These are phyloP conservation scores for Menidia menidia DNA, from an alignment of 2,797 vertebrate species.

Conservation along the genomic window DNA sequence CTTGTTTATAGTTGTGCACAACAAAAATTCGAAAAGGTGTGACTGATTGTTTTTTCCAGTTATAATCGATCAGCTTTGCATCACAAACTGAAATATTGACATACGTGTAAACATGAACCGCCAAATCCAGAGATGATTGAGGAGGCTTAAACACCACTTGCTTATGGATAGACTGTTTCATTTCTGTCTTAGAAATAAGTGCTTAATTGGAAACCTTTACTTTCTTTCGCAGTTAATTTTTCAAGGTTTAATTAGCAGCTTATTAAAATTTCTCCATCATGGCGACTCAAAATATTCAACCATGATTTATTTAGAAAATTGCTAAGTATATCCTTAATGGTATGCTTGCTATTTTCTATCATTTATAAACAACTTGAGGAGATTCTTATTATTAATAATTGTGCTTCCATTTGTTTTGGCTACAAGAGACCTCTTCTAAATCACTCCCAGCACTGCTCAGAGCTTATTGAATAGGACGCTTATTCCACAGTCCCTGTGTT, in stretches of 20 bases:
- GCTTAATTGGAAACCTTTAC: not conserved
- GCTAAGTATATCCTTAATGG: too few species aligned
- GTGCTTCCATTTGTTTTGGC: not conserved
- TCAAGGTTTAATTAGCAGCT: not conserved
- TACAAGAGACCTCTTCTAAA: slow-evolving; percentile 21
- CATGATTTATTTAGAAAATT: not conserved
- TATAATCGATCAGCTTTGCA: not conserved
- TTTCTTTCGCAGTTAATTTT: not conserved
- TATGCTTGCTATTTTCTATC: not conserved
- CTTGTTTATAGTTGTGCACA: not conserved
- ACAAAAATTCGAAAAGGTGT: not conserved
- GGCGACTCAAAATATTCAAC: too few species aligned
- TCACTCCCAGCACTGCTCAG: not conserved
- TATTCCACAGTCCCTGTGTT: slow-evolving; percentile 4
- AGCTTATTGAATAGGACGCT: not conserved
- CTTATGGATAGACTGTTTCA: not conserved
- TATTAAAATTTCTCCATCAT: not conserved
- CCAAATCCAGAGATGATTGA: not conserved
- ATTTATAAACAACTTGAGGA: not conserved
- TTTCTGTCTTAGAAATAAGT: not conserved
- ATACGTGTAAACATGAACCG: not conserved
- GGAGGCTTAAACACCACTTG: not conserved
- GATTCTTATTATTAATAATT: not conserved
- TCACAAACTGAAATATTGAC: not conserved
- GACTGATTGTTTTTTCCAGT: not conserved